Evolutionary conservation across 2,113 vertebrate species (phyloP), one percentile per base, ranked within the genome.

Genomic region (Eublepharis macularius): DNA sequence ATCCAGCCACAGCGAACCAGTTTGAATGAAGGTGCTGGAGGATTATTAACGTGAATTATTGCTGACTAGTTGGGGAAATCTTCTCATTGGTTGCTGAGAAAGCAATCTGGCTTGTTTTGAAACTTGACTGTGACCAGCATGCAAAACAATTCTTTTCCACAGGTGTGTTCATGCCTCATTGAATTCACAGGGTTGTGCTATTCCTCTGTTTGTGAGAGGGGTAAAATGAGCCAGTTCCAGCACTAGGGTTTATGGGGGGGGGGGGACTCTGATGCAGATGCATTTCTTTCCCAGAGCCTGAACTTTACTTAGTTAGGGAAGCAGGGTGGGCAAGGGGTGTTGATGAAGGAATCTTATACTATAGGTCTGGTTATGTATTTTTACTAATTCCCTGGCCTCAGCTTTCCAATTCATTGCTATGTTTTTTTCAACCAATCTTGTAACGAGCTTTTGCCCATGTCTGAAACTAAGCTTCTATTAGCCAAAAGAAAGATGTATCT

Each of bases 41-140:
- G 85, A 79, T 82, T 81, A 63, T 90, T 87, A 88, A 87, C 72
- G 90, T 54, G 45, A 70, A 60, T 90, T 5, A 0, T 86, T 90
- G 86, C 89, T 92, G 87, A 90, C 88, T 92, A 2, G 32, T 73
- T 92, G 91, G 90, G 90, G 90, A 91, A 92, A 91, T 90, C 83
- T 91, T 88, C 74, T 86, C 85, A 47, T 91, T 93, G 90, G 87
- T 90, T 94, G 91, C 89, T 92, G 91, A 92, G 88, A 86, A 92
- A 94, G 89, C 91, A 92, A 86, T 93, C 91, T 89, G 92, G 83
- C 82, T 92, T 92, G 91, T 91, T 95, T 92, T 92, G 89, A 89
- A 92, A 93, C 87, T 91, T 94, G 91, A 84, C 91, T 94, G 92
- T 93, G 94, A 93, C 93, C 86, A 83, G 92, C 93, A 94, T 95